These are phyloP conservation scores for Bombus cullumanus DNA, from an alignment of 1,140 invertebrate species.

Conservation along the genomic window DNA sequence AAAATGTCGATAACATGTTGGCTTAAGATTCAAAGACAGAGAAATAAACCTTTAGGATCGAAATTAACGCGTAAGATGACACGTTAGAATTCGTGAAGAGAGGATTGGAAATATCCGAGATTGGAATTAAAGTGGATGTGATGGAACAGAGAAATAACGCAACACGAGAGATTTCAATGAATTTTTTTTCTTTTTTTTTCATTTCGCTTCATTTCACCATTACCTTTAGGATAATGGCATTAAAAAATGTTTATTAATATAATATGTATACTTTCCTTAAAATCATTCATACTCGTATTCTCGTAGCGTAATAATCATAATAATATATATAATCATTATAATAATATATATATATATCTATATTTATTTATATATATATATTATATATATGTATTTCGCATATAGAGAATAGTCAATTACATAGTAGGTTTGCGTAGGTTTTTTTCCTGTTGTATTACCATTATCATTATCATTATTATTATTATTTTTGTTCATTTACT, in stretches of 20 bases:
- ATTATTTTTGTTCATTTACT: conserved; percentile 67
- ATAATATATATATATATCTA: conserved; percentile 73
- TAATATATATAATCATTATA: conserved; percentile 77
- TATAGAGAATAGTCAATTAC: conserved; percentile 78
- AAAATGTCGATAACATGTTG: conserved; percentile 1
- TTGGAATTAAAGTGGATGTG: too few relatives aligned
- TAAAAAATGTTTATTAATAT: conserved; percentile 83
- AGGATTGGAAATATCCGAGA: background rate
- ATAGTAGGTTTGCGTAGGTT: conserved; percentile 78
- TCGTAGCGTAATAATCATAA: conserved; percentile 80
- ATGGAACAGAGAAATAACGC: conserved; percentile 30
- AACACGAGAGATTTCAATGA: conserved; percentile 5
- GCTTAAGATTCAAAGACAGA: background rate
- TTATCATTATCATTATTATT: conserved; percentile 45
- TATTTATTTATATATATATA: conserved; percentile 73
- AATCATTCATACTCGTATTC: conserved; percentile 81
- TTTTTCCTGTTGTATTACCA: conserved; percentile 51
- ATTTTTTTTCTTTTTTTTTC: conserved; percentile 44
- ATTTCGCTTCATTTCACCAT: conserved; percentile 80
- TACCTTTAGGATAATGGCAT: conserved; percentile 80
- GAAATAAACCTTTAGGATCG: background rate
- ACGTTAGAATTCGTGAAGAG: background rate
- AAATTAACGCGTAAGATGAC: background rate
- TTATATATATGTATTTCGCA: conserved; percentile 70
- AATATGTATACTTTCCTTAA: conserved; percentile 83